Base-by-base conservation (phyloP, 1,140 invertebrate genomes). In the Neodiprion virginianus region DNA sequence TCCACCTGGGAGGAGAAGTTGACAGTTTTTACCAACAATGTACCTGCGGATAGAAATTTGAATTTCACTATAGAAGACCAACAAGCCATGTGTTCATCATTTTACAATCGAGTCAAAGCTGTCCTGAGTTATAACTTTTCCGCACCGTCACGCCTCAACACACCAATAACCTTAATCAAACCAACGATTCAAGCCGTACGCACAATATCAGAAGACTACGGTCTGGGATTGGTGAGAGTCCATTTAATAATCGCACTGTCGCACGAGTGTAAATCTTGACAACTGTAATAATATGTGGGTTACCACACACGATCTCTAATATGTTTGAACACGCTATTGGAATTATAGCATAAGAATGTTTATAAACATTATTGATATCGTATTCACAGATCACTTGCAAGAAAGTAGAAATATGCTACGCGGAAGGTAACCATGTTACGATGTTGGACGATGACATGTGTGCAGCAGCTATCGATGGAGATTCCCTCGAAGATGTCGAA, bases 371-470 rank as follows among this genome's bases (percentile, higher is more conserved):
- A 40, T 5, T 5, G 28, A 40, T 40, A 40, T 40, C 28, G 28
- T 40, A 40, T 40, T 40, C 84, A 47, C 49, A 88, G 86, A 50
- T 88, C 7, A 87, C 86, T 10, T 71, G 28, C 23, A 80, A 80
- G 8, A 83, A 79, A 17, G 73, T 88, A 1, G 80, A 83, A 14
- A 75, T 86, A 21, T 48, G 81, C 72, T 71, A 73, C 0, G 8
- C 81, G 0, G 81, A 85, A 79, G 94, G 94, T 14, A 93, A 94
- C 83, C 94, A 95, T 79, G 81, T 90, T 0, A 91, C 90, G 12
- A 93, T 95, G 79, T 79, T 95, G 73, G 91, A 94, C 40, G 93
- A 92, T 80, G 85, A 88, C 28, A 92, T 92, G 79, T 82, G 92
- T 61, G 88, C 91, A 1, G 86, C 91, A 71, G 89, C 92, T 8